phyloP scores from a whole-genome alignment of 2,797 vertebrate species.

The Taenioides sp. region DNA sequence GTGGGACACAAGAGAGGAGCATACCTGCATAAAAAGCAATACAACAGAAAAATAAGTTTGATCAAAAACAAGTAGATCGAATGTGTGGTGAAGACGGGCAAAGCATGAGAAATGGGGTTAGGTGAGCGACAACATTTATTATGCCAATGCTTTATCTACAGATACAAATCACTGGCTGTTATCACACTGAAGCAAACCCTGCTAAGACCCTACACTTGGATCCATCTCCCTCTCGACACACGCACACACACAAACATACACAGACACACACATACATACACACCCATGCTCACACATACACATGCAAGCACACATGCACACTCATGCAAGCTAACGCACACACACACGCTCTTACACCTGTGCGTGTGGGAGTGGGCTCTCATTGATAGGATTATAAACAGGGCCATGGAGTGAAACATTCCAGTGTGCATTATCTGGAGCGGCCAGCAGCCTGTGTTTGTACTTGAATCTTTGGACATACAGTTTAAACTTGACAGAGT shows the following conservation, averaged over 20 bases:
- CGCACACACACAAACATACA: conserved; percentile 5
- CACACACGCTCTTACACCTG: conserved; percentile 23
- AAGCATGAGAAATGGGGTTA: conserved; percentile 54
- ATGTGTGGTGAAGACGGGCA: conserved; percentile 33
- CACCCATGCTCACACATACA: too few relatives aligned
- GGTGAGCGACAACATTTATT: conserved; percentile 66
- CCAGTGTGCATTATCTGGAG: conserved; percentile 63
- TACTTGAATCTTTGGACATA: conserved; percentile 24
- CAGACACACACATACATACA: too few relatives aligned
- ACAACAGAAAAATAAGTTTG: conserved; percentile 24
- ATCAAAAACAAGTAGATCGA: conserved; percentile 8
- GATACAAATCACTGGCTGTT: conserved; percentile 74
- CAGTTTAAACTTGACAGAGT: not conserved
- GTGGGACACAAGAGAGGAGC: not conserved
- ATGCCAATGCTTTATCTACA: conserved; percentile 68
- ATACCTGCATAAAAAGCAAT: conserved; percentile 1
- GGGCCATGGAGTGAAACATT: conserved; percentile 60
- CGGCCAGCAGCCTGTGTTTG: conserved; percentile 49
- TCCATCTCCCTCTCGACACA: conserved; percentile 65
- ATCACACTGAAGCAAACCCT: conserved; percentile 80
- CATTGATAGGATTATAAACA: conserved; percentile 77
- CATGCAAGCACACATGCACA: too few relatives aligned
- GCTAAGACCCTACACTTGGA: conserved; percentile 81
- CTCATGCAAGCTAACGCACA: conserved; percentile 19
- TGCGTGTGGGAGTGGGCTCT: conserved; percentile 10